Conservation (phyloP, 2,888 invertebrate species). For the Brachypterus glaber region DNA sequence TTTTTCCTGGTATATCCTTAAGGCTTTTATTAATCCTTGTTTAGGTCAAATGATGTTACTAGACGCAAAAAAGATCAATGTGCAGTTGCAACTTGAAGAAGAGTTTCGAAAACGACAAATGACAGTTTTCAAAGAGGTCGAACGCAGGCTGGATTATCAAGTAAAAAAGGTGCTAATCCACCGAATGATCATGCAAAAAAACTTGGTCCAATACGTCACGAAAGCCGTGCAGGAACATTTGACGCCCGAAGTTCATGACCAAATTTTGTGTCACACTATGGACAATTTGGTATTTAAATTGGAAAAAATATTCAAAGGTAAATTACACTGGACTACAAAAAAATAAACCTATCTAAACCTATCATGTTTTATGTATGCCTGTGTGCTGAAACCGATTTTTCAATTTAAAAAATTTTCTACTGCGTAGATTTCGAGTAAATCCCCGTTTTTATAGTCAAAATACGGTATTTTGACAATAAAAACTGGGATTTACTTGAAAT, state of each 20-base stretch:
- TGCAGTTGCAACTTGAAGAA: conserved; percentile 86
- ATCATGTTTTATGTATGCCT: too few species aligned
- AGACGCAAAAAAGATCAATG: conserved; percentile 83
- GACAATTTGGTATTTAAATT: too few species aligned
- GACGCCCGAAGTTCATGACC: conserved; percentile 26
- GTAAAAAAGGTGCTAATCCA: conserved; percentile 71
- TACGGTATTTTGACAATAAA: too few species aligned
- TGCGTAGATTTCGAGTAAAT: too few species aligned
- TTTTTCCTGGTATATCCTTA: not conserved
- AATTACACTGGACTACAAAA: conserved; percentile 8
- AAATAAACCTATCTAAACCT: too few species aligned
- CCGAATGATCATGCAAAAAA: conserved; percentile 75
- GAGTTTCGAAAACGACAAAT: conserved; percentile 63
- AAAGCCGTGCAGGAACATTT: conserved; percentile 25
- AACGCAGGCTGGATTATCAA: conserved; percentile 83
- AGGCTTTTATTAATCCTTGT: not conserved
- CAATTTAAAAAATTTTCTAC: too few species aligned
- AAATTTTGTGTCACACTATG: too few species aligned
- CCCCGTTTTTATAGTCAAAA: too few species aligned
- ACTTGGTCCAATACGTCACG: conserved; percentile 85
- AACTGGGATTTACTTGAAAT: too few species aligned
- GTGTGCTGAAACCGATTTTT: too few species aligned
- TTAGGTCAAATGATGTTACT: conserved; percentile 47
- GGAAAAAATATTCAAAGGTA: conserved; percentile 4
- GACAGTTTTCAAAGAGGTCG: conserved; percentile 55